Percentiles rank a stretch among this genome's conserved stretches.
Evolutionary conservation across 2,888 invertebrate species (phyloP).

Genomic region (Linnaemya tessellans): DNA sequence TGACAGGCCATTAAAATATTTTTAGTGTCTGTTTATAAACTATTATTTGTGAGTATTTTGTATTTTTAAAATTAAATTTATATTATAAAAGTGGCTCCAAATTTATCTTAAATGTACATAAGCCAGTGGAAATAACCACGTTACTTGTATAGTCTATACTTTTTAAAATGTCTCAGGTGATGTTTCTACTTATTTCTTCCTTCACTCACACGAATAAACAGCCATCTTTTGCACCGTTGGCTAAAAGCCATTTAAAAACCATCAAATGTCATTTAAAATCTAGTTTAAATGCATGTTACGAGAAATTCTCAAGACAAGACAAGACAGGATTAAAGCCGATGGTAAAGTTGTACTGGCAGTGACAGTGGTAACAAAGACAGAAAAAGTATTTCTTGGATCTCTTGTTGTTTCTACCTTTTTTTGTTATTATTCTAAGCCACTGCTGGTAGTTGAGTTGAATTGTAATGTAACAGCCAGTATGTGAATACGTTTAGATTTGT

Average conservation of each 20-base stretch:
- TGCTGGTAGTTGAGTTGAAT: not conserved
- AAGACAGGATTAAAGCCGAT: constrained; percentile 40
- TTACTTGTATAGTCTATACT: not conserved
- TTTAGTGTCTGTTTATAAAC: no score
- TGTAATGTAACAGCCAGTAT: not conserved
- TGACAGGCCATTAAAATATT: no score
- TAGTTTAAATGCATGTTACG: constrained; percentile 63
- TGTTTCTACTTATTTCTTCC: not conserved
- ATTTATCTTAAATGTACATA: constrained; percentile 42
- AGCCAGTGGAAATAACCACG: constrained; percentile 19
- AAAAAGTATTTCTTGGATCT: not conserved
- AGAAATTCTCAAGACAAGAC: constrained; percentile 54
- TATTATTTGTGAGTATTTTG: no score
- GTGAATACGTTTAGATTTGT: not conserved
- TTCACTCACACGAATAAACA: not conserved
- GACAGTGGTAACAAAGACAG: constrained; percentile 32
- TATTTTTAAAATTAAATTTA: no score
- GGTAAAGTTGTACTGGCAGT: constrained; percentile 18
- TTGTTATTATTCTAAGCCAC: constrained; percentile 22
- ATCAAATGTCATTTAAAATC: constrained; percentile 70
- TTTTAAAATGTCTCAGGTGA: constrained; percentile 46
- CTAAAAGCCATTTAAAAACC: constrained; percentile 66
- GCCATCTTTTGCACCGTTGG: constrained; percentile 43
- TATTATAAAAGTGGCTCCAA: not conserved
- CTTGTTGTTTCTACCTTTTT: constrained; percentile 8